Conservation (phyloP, 2,888 invertebrate species). For the Lumbricus terrestris region DNA sequence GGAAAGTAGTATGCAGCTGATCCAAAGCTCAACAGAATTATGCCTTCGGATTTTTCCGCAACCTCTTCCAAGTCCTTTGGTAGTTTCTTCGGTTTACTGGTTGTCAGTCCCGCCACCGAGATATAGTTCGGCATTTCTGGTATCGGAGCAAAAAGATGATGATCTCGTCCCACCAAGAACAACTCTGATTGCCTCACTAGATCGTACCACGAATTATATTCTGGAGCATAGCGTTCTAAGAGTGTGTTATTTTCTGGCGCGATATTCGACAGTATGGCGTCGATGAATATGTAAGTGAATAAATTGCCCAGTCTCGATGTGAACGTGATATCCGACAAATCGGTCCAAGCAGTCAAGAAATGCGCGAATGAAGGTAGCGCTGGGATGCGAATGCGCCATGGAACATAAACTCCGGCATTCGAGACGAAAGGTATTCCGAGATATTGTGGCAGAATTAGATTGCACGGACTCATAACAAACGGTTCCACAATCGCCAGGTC, state of each 20-base stretch:
- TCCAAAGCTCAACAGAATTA: conserved; percentile 43
- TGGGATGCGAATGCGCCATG: conserved; percentile 25
- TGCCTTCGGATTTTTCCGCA: conserved; percentile 38
- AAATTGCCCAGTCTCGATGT: neutral
- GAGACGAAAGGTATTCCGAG: conserved; percentile 21
- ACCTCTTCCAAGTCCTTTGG: conserved; percentile 35
- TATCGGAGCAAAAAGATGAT: conserved; percentile 37
- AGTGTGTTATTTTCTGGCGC: neutral
- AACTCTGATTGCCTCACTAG: conserved; percentile 32
- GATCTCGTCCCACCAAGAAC: conserved; percentile 38
- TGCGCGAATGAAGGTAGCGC: conserved; percentile 20
- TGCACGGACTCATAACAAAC: conserved; percentile 4
- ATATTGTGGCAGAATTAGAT: conserved; percentile 11
- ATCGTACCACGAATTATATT: conserved; percentile 7
- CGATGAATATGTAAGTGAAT: neutral
- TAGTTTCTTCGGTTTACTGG: conserved; percentile 34
- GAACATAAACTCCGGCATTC: neutral
- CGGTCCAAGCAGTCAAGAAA: neutral
- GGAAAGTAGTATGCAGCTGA: conserved; percentile 34
- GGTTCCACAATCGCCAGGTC: conserved; percentile 21
- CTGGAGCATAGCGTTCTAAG: neutral
- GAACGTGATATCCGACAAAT: neutral
- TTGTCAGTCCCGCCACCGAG: conserved; percentile 38
- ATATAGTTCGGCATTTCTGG: conserved; percentile 39
- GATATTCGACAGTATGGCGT: neutral